These are phyloP conservation scores for Chelonoidis abingdonii DNA, from an alignment of 2,113 vertebrate genomes.

Conservation along the genomic window DNA sequence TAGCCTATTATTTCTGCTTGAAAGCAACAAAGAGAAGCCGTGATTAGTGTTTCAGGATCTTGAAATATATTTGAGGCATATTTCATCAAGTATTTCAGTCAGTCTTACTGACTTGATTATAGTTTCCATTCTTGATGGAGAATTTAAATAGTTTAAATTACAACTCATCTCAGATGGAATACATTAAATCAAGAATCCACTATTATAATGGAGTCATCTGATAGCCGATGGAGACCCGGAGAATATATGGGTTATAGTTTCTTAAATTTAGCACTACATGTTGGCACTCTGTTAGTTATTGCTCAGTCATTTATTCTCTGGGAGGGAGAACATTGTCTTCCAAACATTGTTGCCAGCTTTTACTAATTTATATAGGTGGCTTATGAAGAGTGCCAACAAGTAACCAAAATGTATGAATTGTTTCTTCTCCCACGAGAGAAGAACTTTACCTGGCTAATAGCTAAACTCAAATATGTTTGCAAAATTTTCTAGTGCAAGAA, in stretches of 20 bases:
- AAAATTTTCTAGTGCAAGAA: neutral
- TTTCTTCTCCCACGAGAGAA: neutral
- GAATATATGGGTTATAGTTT: neutral
- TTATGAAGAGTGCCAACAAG: neutral
- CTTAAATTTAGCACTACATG: neutral
- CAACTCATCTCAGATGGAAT: neutral
- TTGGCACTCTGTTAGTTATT: neutral
- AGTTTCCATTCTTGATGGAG: neutral
- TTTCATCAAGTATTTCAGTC: slow-evolving; percentile 34
- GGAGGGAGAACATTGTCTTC: neutral
- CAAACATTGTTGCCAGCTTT: neutral
- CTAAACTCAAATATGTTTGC: neutral
- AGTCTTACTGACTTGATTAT: neutral
- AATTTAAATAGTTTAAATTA: slow-evolving; percentile 22
- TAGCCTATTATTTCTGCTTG: slow-evolving; percentile 15
- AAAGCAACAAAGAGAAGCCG: slow-evolving; percentile 37
- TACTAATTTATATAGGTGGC: neutral
- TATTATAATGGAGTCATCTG: neutral
- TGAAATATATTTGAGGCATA: neutral
- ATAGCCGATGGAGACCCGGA: neutral
- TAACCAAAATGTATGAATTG: neutral
- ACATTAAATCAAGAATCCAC: neutral
- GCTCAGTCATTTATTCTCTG: neutral
- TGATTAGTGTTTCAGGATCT: slow-evolving; percentile 41
- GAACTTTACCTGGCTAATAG: neutral